These are phyloP conservation scores for Penaeus vannamei DNA, from an alignment of 1,140 invertebrate species.

Conservation along the genomic window DNA sequence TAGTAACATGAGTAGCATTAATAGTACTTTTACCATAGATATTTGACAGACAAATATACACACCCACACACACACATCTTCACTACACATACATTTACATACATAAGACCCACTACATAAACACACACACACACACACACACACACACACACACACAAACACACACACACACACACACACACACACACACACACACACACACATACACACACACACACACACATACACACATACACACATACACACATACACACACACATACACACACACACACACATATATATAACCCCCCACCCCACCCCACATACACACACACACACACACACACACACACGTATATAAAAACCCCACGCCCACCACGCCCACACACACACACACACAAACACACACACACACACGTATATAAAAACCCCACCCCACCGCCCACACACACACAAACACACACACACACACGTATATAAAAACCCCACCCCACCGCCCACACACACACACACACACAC, in stretches of 20 bases:
- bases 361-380: not conserved
- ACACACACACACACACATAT: not conserved
- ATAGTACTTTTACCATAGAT: too few relatives aligned
- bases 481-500: not conserved
- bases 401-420: not conserved
- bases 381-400: not conserved
- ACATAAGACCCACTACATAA: not conserved
- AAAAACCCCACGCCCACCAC: too few relatives aligned
- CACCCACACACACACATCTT: not conserved
- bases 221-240: not conserved
- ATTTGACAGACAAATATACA: not conserved
- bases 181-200: not conserved
- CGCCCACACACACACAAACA: not conserved
- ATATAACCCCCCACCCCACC: not conserved
- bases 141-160: not conserved
- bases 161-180: not conserved
- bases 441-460: not conserved
- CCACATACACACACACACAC: not conserved
- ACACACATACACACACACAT: not conserved
- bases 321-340: not conserved
- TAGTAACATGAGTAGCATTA: not conserved
- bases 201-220: not conserved
- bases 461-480: too few relatives aligned
- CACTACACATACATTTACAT: not conserved
- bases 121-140: not conserved